phyloP scores from a whole-genome alignment of 2,888 invertebrate genomes.

The Lepidonotus clava region DNA sequence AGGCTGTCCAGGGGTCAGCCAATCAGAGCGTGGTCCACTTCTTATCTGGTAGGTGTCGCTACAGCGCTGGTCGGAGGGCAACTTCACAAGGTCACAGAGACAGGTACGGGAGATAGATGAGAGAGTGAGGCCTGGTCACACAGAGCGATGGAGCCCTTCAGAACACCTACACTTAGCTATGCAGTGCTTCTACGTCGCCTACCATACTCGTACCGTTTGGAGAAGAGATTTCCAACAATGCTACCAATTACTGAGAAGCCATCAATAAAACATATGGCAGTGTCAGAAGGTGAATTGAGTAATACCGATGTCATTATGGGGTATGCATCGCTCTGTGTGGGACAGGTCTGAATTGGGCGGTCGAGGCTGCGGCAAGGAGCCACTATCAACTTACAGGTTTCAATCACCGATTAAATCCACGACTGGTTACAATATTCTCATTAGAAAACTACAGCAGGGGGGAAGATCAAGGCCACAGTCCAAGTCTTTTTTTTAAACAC shows the following conservation, averaged over 20 bases:
- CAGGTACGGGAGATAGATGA: background rate
- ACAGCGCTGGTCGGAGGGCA: conserved; percentile 16
- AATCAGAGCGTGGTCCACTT: conserved; percentile 22
- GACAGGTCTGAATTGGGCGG: background rate
- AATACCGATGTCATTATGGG: too few species aligned
- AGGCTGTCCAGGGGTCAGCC: conserved; percentile 6
- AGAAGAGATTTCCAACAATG: too few species aligned
- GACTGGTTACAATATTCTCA: conserved; percentile 27
- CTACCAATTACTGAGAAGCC: too few species aligned
- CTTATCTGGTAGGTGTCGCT: background rate
- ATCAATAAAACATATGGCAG: too few species aligned
- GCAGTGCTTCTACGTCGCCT: too few species aligned
- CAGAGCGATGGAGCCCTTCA: too few species aligned
- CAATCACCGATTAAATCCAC: background rate
- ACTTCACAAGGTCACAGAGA: background rate
- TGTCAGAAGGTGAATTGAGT: too few species aligned
- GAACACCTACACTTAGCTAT: too few species aligned
- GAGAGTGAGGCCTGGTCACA: background rate
- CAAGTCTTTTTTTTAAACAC: background rate
- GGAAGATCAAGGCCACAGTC: conserved; percentile 32
- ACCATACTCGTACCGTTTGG: too few species aligned
- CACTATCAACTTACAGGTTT: background rate
- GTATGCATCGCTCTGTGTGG: background rate
- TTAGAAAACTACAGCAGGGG: conserved; percentile 13
- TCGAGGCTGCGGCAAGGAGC: background rate